Evolutionary conservation across 2,888 invertebrate species (phyloP), one percentile per base, ranked within the genome.

Genomic region (Drosophila ezoana): DNA sequence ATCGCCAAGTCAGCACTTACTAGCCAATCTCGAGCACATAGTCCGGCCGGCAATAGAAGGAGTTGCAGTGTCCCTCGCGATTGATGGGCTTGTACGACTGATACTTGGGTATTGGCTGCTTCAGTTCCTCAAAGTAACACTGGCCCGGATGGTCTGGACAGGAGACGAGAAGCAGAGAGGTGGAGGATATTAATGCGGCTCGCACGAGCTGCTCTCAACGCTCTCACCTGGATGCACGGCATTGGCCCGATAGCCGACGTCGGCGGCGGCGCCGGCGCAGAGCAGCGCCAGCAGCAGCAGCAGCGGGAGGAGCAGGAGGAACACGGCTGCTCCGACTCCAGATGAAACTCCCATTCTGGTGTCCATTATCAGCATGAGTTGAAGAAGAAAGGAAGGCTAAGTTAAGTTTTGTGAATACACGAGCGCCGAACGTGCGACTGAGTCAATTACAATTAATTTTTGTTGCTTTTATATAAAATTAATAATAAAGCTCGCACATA

Each of bases 391-490:
- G n/a, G n/a, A n/a, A n/a, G n/a, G n/a, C n/a, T n/a, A n/a, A n/a
- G n/a, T n/a, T n/a, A n/a, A n/a, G 51, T 40, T 52, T n/a, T n/a
- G 43, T 38, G 66, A 70, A 76, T 79, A 62, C 63, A 68, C 60
- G 70, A 57, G 63, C 78, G 78, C 70, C 81, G 68, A 72, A 76
- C 72, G 79, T 76, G 76, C 89, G 87, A 90, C 91, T 90, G 90
- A 88, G 80, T 79, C 79, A 81, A 81, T 79, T 87, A 76, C 78
- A 90, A 90, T 89, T 90, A 90, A 86, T 89, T 90, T 80, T 89
- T 90, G 89, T 90, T 90, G 85, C 91, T 90, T 90, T 87, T 90
- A 91, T 91, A 90, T 90, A 84, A 87, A 87, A 89, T 85, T 87
- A 87, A 86, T 89, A 87, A 84, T 87, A 74, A 79, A 78, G 69